Percentiles rank a stretch among this genome's conserved stretches.
Conservation (phyloP, 2,888 invertebrate genomes). For the Cepaea hortensis region DNA sequence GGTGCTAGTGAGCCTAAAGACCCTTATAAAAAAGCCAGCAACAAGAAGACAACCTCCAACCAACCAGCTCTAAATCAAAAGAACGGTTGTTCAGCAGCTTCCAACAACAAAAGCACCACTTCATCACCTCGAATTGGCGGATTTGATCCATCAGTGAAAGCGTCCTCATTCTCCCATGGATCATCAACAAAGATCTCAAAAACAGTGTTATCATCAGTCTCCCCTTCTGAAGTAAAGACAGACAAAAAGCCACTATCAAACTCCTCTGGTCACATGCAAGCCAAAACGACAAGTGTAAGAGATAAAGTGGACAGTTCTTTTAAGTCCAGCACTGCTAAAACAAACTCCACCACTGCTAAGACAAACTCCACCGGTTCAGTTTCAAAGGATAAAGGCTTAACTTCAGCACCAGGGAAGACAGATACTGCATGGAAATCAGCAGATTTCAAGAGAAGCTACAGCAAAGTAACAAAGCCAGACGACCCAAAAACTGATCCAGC, state of each 20-base stretch:
- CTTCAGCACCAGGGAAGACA: background rate
- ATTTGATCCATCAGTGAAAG: background rate
- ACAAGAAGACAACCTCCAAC: background rate
- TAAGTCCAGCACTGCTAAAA: background rate
- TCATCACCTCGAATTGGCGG: background rate
- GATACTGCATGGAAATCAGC: background rate
- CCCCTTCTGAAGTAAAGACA: background rate
- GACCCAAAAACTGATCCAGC: too few relatives aligned
- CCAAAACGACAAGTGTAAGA: background rate
- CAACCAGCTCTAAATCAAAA: background rate
- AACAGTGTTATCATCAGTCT: background rate
- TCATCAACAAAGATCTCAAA: background rate
- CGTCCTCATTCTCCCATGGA: background rate
- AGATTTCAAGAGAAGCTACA: background rate
- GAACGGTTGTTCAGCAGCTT: too few relatives aligned
- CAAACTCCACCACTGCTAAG: background rate
- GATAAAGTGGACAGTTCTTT: background rate
- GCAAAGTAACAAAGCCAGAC: background rate
- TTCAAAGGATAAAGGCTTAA: background rate
- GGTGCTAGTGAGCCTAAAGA: background rate
- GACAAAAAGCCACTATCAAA: background rate
- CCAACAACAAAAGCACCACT: background rate
- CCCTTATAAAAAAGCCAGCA: background rate
- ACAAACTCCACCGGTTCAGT: background rate
- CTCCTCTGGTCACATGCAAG: background rate